Evolutionary conservation across 2,113 vertebrate genomes (phyloP).

Genomic region (Scolopax mira): DNA sequence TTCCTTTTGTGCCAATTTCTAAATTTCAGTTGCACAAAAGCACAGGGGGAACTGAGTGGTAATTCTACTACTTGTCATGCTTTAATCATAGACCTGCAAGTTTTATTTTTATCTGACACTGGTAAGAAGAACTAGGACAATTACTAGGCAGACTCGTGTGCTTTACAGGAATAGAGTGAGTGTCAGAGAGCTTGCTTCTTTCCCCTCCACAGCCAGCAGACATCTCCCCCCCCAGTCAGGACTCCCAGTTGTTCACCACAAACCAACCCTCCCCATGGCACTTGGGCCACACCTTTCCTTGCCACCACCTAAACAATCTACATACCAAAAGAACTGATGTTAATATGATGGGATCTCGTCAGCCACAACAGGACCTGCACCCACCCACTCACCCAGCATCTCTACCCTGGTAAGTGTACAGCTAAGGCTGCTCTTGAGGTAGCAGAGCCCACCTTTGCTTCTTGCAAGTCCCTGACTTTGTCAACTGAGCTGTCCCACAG

Average conservation of each 20-base stretch:
- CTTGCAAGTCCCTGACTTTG: not conserved
- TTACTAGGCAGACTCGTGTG: accelerated
- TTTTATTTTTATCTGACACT: not conserved
- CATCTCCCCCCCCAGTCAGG: accelerated
- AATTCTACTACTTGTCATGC: not conserved
- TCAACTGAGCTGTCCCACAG: not conserved
- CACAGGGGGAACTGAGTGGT: not conserved
- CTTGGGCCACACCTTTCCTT: not conserved
- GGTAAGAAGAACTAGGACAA: not conserved
- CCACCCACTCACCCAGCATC: not conserved
- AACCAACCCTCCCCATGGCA: not conserved
- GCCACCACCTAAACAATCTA: not conserved
- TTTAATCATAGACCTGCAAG: not conserved
- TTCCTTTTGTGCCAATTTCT: not conserved
- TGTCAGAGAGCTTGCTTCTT: not conserved
- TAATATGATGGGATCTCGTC: not conserved
- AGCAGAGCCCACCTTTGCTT: not conserved
- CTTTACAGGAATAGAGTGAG: not conserved
- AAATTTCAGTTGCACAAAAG: not conserved
- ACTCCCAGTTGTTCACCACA: not conserved
- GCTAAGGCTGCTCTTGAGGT: not conserved
- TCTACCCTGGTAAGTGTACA: not conserved
- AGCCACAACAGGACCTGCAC: not conserved
- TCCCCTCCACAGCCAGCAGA: not conserved
- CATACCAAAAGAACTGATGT: accelerated